A percentile compares a stretch with the other conserved stretches of the same genome.
Conservation (phyloP, 2,113 vertebrate genomes). For the Megaleporinus macrocephalus region DNA sequence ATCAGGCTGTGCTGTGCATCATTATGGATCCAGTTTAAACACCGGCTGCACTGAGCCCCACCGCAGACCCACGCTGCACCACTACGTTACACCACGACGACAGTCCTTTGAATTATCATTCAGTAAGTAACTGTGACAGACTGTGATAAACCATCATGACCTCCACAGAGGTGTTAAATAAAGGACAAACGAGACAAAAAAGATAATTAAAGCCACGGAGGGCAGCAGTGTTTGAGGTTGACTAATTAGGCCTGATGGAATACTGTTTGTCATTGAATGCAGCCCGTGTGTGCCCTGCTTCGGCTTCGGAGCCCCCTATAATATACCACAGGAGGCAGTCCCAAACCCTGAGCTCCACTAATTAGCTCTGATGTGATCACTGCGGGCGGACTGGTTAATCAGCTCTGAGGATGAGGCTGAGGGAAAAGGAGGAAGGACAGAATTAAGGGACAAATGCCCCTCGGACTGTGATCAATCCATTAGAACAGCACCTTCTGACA, state of each 20-base stretch:
- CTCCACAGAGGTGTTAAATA: background rate
- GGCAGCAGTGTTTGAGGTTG: conserved; percentile 9
- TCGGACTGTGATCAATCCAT: conserved; percentile 14
- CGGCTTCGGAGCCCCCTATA: conserved; percentile 30
- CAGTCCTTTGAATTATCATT: background rate
- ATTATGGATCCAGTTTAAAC: background rate
- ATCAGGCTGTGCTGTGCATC: background rate
- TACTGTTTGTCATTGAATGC: conserved; percentile 19
- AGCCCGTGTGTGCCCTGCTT: conserved; percentile 18
- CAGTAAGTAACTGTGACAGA: background rate
- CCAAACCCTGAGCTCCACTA: conserved; percentile 34
- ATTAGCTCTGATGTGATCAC: conserved; percentile 45
- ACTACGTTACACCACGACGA: too few relatives aligned
- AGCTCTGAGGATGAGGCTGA: conserved; percentile 30
- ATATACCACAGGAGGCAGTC: conserved; percentile 26
- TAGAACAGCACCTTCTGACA: background rate
- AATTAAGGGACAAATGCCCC: background rate
- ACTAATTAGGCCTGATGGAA: conserved; percentile 43
- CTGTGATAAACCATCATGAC: background rate
- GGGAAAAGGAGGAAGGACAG: background rate
- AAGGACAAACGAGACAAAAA: background rate
- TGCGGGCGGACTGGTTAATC: conserved; percentile 44
- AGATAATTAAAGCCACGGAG: conserved; percentile 1
- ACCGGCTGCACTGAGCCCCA: background rate
- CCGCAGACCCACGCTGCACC: background rate